phyloP scores from a whole-genome alignment of 2,888 invertebrate genomes.

The Cylloceria caligata region DNA sequence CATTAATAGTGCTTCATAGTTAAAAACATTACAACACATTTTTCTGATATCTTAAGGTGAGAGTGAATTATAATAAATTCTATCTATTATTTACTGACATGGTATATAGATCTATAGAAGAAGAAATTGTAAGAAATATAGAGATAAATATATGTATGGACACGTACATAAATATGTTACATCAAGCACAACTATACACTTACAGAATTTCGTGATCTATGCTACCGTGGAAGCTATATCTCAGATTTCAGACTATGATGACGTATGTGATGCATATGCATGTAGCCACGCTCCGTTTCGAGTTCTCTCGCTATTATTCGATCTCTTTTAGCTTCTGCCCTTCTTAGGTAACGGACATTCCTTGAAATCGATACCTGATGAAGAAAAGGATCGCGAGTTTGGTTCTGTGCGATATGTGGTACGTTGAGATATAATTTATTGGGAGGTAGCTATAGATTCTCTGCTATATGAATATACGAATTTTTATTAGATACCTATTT shows the following conservation, averaged over 20 bases:
- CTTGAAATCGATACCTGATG: constrained; percentile 27
- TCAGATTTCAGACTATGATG: constrained; percentile 7
- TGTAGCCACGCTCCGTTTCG: constrained; percentile 1
- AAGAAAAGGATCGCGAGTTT: constrained; percentile 20
- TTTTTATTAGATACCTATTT: not conserved
- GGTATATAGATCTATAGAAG: too few relatives aligned
- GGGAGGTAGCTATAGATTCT: too few relatives aligned
- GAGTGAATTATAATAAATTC: not conserved
- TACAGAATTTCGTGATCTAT: constrained; percentile 5
- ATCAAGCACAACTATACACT: not conserved
- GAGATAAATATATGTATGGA: not conserved
- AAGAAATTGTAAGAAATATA: not conserved
- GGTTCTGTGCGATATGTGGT: not conserved
- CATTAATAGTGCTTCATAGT: not conserved
- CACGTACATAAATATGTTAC: constrained; percentile 13
- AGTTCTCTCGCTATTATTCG: constrained; percentile 18
- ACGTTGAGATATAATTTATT: constrained; percentile 21
- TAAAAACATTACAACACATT: too few relatives aligned
- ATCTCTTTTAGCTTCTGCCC: constrained; percentile 14
- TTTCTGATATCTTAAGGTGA: too few relatives aligned
- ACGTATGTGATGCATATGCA: not conserved
- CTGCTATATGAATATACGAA: not conserved
- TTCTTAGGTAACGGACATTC: constrained; percentile 11
- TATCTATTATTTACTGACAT: too few relatives aligned
- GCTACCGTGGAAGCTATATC: not conserved